Percentiles rank a stretch among this genome's conserved stretches.
Conservation (phyloP, 2,113 vertebrate genomes). For the Paradoxurus hermaphroditus region DNA sequence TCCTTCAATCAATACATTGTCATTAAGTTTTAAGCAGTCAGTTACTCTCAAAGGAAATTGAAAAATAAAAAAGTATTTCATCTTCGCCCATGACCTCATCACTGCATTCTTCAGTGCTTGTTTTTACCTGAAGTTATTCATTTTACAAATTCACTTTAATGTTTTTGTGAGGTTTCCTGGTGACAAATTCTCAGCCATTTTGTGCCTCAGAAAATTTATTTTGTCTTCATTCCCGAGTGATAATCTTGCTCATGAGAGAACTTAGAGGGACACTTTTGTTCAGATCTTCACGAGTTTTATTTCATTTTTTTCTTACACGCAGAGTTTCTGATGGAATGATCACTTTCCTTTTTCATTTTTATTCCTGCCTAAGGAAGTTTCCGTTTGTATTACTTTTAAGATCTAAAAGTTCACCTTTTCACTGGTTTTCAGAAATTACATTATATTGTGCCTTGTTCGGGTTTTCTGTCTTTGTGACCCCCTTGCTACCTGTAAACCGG, state of each 20-base stretch:
- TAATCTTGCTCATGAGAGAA: background rate
- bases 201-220: background rate
- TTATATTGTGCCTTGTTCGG: background rate
- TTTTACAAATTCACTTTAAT: background rate
- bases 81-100: background rate
- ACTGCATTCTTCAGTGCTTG: background rate
- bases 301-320: background rate
- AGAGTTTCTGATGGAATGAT: background rate
- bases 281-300: background rate
- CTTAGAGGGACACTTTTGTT: background rate
- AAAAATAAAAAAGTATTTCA: background rate
- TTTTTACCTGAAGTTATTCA: background rate
- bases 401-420: background rate
- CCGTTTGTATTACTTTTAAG: background rate
- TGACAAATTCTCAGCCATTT: background rate
- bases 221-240: background rate
- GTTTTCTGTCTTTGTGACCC: background rate
- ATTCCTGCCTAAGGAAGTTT: background rate
- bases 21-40: background rate
- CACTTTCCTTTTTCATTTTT: background rate
- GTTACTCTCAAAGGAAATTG: background rate
- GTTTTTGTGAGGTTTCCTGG: background rate
- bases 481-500: background rate
- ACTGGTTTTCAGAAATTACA: background rate
- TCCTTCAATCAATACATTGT: background rate